Base-by-base conservation (phyloP, 2,113 vertebrate species). In the Craseonycteris thonglongyai region DNA sequence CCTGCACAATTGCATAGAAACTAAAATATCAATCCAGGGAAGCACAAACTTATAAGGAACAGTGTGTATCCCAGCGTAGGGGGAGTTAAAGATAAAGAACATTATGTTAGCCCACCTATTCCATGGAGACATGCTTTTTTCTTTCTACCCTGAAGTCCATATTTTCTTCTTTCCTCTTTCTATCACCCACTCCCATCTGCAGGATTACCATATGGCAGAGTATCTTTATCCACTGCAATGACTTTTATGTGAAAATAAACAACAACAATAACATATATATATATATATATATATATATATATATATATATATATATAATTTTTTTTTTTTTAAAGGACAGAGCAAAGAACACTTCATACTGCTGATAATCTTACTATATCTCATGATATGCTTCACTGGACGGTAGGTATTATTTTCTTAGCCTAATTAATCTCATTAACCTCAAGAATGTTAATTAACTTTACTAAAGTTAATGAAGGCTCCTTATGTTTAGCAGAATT, bases 391-490 rank as follows among this genome's bases (percentile, higher is more conserved):
- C 80, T 97, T 96, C 51, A 96, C 76, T 92, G 82, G 82, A 97
- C 92, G 94, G 26, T 59, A 96, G 8, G 75, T 84, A 95, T 94
- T 96, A 93, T 95, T 90, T 95, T 69, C 81, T 96, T 97, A 93
- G 92, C 91, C 97, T 97, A 97, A 97, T 97, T 98, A 97, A 98
- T 96, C 93, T 97, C 83, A 98, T 97, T 98, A 98, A 98, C 96
- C 94, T 97, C 83, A 97, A 97, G 47, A 98, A 97, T 97, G 96
- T 97, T 98, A 98, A 98, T 98, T 97, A 98, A 97, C 95, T 97
- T 96, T 71, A 95, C 81, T 81, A 71, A 97, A 97, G 95, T 98
- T 91, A 98, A 92, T 88, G 71, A 59, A 96, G 92, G 35, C 86
- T 97, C 82, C 83, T 98, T 91, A 97, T 69, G 63, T 1, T 95